phyloP scores from a whole-genome alignment of 2,888 invertebrate species.

The Rotaria socialis region DNA sequence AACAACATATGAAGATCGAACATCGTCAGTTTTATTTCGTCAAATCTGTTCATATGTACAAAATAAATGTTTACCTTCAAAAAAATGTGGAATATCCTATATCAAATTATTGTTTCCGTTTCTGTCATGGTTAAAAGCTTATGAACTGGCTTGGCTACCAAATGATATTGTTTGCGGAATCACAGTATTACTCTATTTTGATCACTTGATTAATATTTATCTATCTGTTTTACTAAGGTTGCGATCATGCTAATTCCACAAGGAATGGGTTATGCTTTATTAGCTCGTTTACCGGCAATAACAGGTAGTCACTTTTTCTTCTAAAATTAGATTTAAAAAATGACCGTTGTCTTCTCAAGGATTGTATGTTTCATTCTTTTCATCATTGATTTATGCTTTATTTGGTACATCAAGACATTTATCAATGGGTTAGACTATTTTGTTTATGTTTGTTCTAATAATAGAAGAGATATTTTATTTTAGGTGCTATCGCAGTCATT shows the following conservation, averaged over 20 bases:
- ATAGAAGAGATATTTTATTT: not conserved
- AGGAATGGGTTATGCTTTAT: conserved; percentile 10
- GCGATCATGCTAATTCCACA: conserved; percentile 11
- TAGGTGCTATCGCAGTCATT: conserved; percentile 24
- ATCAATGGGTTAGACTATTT: conserved; percentile 20
- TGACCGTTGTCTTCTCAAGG: not conserved
- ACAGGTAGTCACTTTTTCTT: not conserved
- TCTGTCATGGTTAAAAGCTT: not conserved
- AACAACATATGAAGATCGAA: not conserved
- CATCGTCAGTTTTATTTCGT: not conserved
- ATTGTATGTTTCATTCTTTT: conserved; percentile 20
- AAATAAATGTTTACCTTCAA: not conserved
- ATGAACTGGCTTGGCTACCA: not conserved
- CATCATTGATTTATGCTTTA: conserved; percentile 13
- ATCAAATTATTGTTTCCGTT: not conserved
- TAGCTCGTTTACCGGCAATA: not conserved
- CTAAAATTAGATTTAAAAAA: not conserved
- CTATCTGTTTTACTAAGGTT: not conserved
- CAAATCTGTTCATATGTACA: not conserved
- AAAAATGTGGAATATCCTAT: not conserved
- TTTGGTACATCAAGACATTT: conserved; percentile 39
- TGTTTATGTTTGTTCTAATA: not conserved
- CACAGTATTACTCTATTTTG: not conserved
- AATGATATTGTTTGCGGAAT: not conserved
- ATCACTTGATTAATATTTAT: not conserved